A percentile compares a stretch with the other conserved stretches of the same genome.
These are phyloP conservation scores for Choristoneura fumiferana DNA, from an alignment of 1,140 invertebrate species.

Conservation along the genomic window DNA sequence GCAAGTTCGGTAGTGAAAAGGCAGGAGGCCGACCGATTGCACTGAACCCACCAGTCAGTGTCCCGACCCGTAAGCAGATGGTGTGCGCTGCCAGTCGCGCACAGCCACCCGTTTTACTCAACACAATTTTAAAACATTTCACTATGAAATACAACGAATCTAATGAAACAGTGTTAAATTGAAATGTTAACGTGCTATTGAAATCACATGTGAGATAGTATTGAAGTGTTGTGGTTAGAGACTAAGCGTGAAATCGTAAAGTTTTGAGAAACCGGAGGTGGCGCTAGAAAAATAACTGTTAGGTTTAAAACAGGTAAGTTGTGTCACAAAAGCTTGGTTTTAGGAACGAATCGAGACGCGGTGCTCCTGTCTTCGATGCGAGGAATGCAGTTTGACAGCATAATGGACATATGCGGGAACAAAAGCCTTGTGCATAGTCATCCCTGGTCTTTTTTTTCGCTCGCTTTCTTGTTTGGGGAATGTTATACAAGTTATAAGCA, in stretches of 20 bases:
- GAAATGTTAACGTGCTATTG: constrained; percentile 38
- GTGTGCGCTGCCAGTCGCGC: constrained; percentile 44
- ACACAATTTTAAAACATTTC: constrained; percentile 49
- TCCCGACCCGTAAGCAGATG: constrained; percentile 62
- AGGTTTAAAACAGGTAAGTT: constrained; percentile 74
- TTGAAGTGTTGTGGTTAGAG: constrained; percentile 50
- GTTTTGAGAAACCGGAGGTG: constrained; percentile 48
- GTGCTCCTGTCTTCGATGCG: constrained; percentile 66
- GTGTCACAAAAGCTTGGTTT: constrained; percentile 61
- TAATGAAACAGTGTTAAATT: constrained; percentile 55
- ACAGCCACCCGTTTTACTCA: constrained; percentile 60
- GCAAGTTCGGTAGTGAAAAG: constrained; percentile 54
- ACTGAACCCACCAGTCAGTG: constrained; percentile 62
- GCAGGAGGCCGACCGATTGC: constrained; percentile 48
- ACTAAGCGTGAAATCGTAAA: constrained; percentile 33
- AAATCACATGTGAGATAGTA: constrained; percentile 38
- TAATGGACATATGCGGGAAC: constrained; percentile 65
- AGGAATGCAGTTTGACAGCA: constrained; percentile 76
- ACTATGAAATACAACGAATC: constrained; percentile 50
- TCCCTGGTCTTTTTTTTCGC: constrained; percentile 56
- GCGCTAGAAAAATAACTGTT: constrained; percentile 63
- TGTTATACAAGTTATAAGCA: constrained; percentile 29
- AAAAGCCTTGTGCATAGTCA: constrained; percentile 73
- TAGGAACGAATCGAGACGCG: constrained; percentile 60
- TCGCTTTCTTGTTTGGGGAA: constrained; percentile 49